A percentile compares a stretch with the other conserved stretches of the same genome.
These are phyloP conservation scores for Resseliella maxima DNA, from an alignment of 2,888 invertebrate species.

Conservation along the genomic window DNA sequence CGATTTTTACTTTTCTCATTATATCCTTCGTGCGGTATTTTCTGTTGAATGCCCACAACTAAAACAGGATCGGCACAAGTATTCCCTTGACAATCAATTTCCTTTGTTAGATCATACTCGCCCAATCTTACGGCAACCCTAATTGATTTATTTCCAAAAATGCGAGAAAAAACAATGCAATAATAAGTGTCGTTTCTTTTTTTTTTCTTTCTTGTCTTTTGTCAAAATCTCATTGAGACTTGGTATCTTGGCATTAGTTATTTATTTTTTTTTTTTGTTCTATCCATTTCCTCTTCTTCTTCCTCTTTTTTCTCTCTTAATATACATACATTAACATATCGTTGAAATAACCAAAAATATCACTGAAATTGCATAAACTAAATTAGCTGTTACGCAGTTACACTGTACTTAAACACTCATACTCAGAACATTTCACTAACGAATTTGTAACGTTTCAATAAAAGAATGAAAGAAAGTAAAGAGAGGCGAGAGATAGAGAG, in stretches of 20 bases:
- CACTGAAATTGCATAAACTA: constrained; percentile 59
- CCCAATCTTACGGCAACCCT: constrained; percentile 61
- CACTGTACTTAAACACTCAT: constrained; percentile 2
- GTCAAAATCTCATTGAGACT: background rate
- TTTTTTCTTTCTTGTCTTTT: background rate
- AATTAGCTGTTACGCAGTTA: constrained; percentile 4
- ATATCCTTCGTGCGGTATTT: constrained; percentile 75
- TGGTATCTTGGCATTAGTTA: no score
- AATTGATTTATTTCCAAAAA: constrained; percentile 35
- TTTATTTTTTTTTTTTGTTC: no score
- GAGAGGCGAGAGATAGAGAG: background rate
- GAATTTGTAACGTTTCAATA: constrained; percentile 23
- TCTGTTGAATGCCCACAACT: constrained; percentile 73
- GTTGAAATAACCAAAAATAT: constrained; percentile 56
- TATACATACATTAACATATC: constrained; percentile 46
- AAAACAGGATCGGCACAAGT: constrained; percentile 71
- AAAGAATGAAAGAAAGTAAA: background rate
- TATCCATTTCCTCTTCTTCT: background rate
- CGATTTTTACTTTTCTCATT: constrained; percentile 70
- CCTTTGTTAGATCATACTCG: constrained; percentile 64
- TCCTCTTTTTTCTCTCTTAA: background rate
- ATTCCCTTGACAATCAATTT: constrained; percentile 69
- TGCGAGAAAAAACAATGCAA: background rate
- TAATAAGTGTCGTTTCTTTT: constrained; percentile 2
- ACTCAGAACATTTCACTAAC: background rate